Percentiles rank a stretch among this genome's conserved stretches.
phyloP scores from a whole-genome alignment of 2,113 vertebrate species.

The Struthidea cinerea region DNA sequence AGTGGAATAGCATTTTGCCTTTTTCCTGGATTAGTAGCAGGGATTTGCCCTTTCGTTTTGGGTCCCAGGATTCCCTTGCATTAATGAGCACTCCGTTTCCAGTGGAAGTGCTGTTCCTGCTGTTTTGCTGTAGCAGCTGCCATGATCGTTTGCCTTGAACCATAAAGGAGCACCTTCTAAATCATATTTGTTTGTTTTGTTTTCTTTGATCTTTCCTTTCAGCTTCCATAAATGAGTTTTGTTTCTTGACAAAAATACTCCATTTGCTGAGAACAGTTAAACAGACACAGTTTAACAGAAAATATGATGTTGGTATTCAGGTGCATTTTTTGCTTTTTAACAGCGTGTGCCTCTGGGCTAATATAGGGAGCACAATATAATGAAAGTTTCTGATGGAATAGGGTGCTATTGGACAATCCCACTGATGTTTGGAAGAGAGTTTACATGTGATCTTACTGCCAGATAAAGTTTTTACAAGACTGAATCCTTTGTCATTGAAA shows the following conservation, averaged over 20 bases:
- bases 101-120: background rate
- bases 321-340: background rate
- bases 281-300: background rate
- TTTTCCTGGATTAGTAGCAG: background rate
- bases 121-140: background rate
- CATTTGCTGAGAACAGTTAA: background rate
- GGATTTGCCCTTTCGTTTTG: background rate
- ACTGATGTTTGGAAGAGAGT: background rate
- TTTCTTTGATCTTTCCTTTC: background rate
- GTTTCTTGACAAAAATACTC: background rate
- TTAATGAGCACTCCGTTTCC: background rate
- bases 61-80: background rate
- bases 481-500: background rate
- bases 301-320: background rate
- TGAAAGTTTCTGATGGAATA: background rate
- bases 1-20: background rate
- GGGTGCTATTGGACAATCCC: background rate
- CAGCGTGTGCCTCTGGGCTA: background rate
- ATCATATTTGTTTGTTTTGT: background rate
- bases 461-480: constrained; percentile 20
- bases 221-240: background rate
- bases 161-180: background rate
- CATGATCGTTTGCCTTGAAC: background rate
- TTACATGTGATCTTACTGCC: background rate
- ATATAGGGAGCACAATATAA: background rate